Evolutionary conservation across 2,113 vertebrate species (phyloP), one percentile per base, ranked within the genome.

Genomic region (Mirza zaza): DNA sequence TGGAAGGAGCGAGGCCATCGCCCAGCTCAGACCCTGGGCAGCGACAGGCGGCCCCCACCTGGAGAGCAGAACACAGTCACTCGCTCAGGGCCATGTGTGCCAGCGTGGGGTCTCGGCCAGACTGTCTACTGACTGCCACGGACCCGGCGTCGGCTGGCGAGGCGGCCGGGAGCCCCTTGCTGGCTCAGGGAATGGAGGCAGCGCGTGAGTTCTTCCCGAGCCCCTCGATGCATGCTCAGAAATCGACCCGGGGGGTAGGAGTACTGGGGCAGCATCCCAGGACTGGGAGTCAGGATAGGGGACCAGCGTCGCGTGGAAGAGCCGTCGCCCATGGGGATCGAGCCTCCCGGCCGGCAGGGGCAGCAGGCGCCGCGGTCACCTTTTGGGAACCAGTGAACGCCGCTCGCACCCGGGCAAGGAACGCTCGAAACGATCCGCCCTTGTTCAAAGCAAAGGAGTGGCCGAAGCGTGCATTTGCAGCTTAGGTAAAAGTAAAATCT

Each of bases 161-260:
- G 23, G 12, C 21, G 17, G 61, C 0, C 71, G 15, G 8, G 3
- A 8, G 7, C 0, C 5, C 1, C 21, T 0, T 11, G 18, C 27
- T 11, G 71, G 8, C 42, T 0, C 36, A 3, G 0, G 27, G 18
- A 39, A 4, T 0, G 10, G 5, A 15, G 1, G 48, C 29, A 3
- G 1, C 36, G 14, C 23, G 1, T n/a, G 7, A 29, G 1, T 8
- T n/a, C 14, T 52, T 29, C 27, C 36, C 21, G 1, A 39, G 68
- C 8, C 1, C 1, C 1, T 34, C 71, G 0, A 11, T 6, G 1
- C 6, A 21, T 45, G 21, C 20, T 52, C 55, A 67, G 36, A 32
- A 29, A 27, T 13, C 34, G 12, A 5, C 18, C 3, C 9, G 13
- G 36, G 15, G 0, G 14, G 18, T 5, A 6, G 0, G 20, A 55